These are phyloP conservation scores for Coecobrya sp. DNA, from an alignment of 2,888 invertebrate genomes.

Conservation along the genomic window DNA sequence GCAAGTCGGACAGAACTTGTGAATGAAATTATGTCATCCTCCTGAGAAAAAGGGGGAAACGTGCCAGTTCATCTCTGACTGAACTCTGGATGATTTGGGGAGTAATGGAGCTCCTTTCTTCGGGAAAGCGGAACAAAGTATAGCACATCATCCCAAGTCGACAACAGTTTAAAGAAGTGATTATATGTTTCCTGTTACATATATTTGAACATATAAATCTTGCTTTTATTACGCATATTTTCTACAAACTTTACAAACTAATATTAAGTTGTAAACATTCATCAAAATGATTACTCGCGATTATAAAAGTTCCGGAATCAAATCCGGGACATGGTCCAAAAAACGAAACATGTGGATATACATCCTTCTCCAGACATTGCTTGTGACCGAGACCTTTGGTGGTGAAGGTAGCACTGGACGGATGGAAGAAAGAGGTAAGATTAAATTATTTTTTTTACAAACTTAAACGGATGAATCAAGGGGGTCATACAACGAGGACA, in stretches of 20 bases:
- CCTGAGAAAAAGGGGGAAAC: not conserved
- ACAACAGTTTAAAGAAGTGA: not conserved
- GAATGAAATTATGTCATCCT: not conserved
- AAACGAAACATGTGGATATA: constrained; percentile 59
- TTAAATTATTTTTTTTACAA: not conserved
- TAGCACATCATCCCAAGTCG: not conserved
- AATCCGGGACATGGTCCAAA: constrained; percentile 23
- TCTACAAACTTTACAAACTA: too few species aligned
- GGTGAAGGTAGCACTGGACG: constrained; percentile 82
- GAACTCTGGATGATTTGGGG: not conserved
- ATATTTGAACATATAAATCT: too few species aligned
- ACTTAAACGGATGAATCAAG: too few species aligned
- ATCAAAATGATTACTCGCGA: constrained; percentile 40
- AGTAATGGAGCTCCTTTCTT: not conserved
- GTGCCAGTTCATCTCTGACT: constrained; percentile 9
- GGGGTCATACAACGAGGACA: too few species aligned
- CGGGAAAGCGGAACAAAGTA: not conserved
- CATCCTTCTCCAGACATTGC: constrained; percentile 55
- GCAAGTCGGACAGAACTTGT: not conserved
- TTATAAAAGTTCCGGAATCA: constrained; percentile 55
- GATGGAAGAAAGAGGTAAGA: constrained; percentile 86
- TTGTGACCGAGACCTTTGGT: constrained; percentile 66
- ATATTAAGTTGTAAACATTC: not conserved
- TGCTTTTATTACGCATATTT: not conserved
- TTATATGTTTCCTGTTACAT: not conserved